phyloP scores from a whole-genome alignment of 2,888 invertebrate species.

The Sesia apiformis region DNA sequence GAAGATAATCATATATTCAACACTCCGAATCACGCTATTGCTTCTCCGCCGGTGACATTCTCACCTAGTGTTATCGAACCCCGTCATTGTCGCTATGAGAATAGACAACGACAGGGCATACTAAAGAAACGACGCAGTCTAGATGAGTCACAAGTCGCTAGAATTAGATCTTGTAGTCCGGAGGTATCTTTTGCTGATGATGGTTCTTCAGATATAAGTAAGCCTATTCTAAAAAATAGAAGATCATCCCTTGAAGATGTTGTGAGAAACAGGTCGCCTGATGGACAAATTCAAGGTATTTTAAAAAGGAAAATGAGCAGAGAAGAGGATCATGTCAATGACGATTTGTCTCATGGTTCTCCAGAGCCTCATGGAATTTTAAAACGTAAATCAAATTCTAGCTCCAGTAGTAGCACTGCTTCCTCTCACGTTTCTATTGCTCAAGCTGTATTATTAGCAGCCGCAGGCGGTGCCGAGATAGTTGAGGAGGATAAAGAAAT shows the following conservation, averaged over 20 bases:
- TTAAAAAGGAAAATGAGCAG: slow-evolving; percentile 80
- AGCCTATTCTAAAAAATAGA: slow-evolving; percentile 80
- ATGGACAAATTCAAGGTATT: slow-evolving; percentile 78
- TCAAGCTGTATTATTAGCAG: slow-evolving; percentile 78
- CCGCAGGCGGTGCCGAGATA: slow-evolving; percentile 75
- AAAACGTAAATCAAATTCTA: slow-evolving; percentile 84
- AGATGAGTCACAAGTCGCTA: slow-evolving; percentile 83
- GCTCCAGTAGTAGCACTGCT: slow-evolving; percentile 77
- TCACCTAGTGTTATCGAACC: slow-evolving; percentile 84
- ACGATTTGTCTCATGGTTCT: slow-evolving; percentile 76
- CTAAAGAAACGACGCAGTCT: slow-evolving; percentile 88
- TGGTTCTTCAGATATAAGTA: slow-evolving; percentile 71
- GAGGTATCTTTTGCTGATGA: slow-evolving; percentile 77
- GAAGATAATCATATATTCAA: slow-evolving; percentile 67
- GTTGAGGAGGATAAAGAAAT: slow-evolving; percentile 73
- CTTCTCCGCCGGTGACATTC: slow-evolving; percentile 85
- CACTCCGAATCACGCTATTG: slow-evolving; percentile 66
- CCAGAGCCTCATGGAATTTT: slow-evolving; percentile 86
- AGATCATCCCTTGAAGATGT: slow-evolving; percentile 82
- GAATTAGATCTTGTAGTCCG: slow-evolving; percentile 80
- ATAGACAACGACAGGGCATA: slow-evolving; percentile 82
- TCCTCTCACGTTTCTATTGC: slow-evolving; percentile 80
- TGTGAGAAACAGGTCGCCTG: slow-evolving; percentile 77
- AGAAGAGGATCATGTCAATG: slow-evolving; percentile 77
- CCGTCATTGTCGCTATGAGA: slow-evolving; percentile 68